Evolutionary conservation across 2,113 vertebrate species (phyloP).

Genomic region (Tauraco erythrolophus): DNA sequence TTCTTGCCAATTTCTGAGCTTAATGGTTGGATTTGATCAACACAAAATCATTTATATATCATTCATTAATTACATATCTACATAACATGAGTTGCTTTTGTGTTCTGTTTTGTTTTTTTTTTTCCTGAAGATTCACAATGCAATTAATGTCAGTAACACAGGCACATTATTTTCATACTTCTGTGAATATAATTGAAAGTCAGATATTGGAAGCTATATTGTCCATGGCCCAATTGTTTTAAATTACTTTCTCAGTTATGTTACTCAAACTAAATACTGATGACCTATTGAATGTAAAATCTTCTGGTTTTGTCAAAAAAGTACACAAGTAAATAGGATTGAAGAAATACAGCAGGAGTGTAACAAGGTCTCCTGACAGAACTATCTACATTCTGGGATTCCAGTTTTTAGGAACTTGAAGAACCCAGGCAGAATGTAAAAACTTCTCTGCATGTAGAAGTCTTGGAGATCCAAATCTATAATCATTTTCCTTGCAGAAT

Average conservation of each 20-base stretch:
- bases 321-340: background rate
- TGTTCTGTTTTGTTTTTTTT: background rate
- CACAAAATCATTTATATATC: background rate
- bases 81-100: background rate
- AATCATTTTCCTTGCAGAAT: background rate
- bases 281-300: background rate
- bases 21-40: background rate
- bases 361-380: background rate
- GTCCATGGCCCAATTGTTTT: background rate
- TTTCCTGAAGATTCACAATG: background rate
- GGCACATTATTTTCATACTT: background rate
- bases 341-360: background rate
- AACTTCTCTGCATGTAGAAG: background rate
- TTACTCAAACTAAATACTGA: background rate
- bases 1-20: background rate
- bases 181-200: background rate
- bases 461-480: background rate
- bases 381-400: background rate
- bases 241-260: background rate
- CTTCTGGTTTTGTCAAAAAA: background rate
- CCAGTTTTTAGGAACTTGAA: background rate
- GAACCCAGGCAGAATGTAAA: background rate
- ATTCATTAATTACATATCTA: background rate
- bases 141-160: background rate
- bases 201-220: background rate